A percentile compares a stretch with the other conserved stretches of the same genome.
phyloP scores from a whole-genome alignment of 1,140 invertebrate species.

The Camponotus vicinus region DNA sequence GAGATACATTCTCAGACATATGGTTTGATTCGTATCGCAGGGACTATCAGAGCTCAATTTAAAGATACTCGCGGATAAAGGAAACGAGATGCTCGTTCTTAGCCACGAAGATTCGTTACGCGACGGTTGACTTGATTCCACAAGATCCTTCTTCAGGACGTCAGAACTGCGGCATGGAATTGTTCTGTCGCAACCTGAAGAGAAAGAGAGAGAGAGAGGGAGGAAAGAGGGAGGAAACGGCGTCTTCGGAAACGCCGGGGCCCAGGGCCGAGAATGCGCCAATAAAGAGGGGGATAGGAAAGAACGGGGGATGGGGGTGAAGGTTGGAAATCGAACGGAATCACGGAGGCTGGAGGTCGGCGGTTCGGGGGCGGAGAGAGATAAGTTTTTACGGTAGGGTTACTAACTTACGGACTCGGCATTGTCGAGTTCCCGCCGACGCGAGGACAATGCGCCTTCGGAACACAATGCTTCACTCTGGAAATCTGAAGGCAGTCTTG shows the following conservation, averaged over 20 bases:
- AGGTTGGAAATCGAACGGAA: slow-evolving; percentile 76
- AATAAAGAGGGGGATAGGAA: slow-evolving; percentile 1
- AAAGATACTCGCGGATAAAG: neutral
- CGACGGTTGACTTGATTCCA: slow-evolving; percentile 52
- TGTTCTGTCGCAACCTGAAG: slow-evolving; percentile 43
- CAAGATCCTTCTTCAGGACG: slow-evolving; percentile 34
- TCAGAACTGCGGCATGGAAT: slow-evolving; percentile 51
- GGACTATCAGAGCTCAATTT: neutral
- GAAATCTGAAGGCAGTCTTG: slow-evolving; percentile 79
- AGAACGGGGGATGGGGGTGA: slow-evolving; percentile 14
- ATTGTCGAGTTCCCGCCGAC: slow-evolving; percentile 81
- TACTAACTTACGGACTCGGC: slow-evolving; percentile 82
- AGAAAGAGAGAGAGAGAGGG: slow-evolving; percentile 25
- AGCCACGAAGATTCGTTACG: slow-evolving; percentile 34
- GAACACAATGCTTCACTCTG: slow-evolving; percentile 81
- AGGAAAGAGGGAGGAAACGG: neutral
- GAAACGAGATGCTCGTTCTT: slow-evolving; percentile 9
- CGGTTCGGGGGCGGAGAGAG: slow-evolving; percentile 71
- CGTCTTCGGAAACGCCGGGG: slow-evolving; percentile 22
- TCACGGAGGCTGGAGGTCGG: slow-evolving; percentile 74
- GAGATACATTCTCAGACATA: too few relatives aligned
- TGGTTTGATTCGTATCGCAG: neutral
- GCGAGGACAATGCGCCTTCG: slow-evolving; percentile 81
- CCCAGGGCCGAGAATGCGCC: slow-evolving; percentile 31
- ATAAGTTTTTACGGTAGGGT: slow-evolving; percentile 83